Conservation (phyloP, 2,797 vertebrate genomes). For the Phylloscopus collybita region DNA sequence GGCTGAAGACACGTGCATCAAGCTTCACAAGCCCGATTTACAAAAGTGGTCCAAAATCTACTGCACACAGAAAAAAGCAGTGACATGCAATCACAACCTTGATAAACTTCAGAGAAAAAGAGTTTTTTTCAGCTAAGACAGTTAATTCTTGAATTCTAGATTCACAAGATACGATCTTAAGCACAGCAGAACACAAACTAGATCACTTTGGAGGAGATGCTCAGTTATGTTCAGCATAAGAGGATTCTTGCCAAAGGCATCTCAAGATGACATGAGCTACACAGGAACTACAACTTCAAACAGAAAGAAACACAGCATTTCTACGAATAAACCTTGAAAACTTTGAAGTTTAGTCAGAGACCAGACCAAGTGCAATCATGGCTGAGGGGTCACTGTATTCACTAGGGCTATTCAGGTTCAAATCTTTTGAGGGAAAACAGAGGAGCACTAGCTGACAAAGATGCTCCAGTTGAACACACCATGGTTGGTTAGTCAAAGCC, state of each 20-base stretch:
- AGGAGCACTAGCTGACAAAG: not conserved
- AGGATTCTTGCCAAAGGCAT: not conserved
- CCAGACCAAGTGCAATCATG: not conserved
- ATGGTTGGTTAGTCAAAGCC: not conserved
- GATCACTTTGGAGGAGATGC: not conserved
- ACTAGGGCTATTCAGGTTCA: fast-evolving
- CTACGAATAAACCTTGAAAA: not conserved
- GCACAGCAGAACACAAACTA: not conserved
- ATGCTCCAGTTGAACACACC: not conserved
- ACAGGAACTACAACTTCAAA: not conserved
- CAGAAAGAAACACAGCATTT: not conserved
- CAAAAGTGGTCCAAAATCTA: not conserved
- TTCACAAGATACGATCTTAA: not conserved
- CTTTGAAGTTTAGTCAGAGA: not conserved
- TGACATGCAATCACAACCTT: not conserved
- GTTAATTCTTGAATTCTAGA: not conserved
- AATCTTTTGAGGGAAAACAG: not conserved
- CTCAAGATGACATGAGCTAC: not conserved
- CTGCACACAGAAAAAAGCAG: not conserved
- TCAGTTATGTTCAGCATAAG: not conserved
- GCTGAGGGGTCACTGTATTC: not conserved
- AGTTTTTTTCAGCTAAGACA: not conserved
- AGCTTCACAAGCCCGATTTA: not conserved
- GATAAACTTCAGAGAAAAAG: not conserved
- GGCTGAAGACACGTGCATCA: not conserved